Percentiles rank a stretch among this genome's conserved stretches.
Evolutionary conservation across 2,888 invertebrate genomes (phyloP).

Genomic region (Caradrina kadenii): DNA sequence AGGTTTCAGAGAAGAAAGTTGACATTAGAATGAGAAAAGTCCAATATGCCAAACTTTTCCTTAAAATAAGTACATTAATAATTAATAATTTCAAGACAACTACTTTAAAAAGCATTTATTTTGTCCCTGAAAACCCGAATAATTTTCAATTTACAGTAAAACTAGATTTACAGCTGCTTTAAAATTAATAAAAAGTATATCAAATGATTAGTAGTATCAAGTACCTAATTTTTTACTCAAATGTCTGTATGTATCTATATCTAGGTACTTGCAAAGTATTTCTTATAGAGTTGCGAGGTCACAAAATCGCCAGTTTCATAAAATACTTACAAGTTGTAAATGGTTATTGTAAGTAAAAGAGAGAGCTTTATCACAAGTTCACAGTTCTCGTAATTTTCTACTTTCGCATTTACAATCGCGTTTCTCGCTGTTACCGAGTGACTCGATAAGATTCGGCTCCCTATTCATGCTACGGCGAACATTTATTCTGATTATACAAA

Average conservation of each 20-base stretch:
- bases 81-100: too few relatives aligned
- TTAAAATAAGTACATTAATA: too few relatives aligned
- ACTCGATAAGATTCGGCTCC: conserved; percentile 52
- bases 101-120: too few relatives aligned
- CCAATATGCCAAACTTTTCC: too few relatives aligned
- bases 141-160: too few relatives aligned
- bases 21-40: neutral
- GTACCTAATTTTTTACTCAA: neutral
- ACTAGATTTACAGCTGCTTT: too few relatives aligned
- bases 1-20: neutral
- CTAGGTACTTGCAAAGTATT: neutral
- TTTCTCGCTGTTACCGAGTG: conserved; percentile 58
- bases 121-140: too few relatives aligned
- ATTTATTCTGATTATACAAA: conserved; percentile 20
- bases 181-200: too few relatives aligned
- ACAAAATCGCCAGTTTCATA: conserved; percentile 20
- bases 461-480: conserved; percentile 33
- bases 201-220: neutral
- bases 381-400: conserved; percentile 57
- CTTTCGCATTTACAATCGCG: conserved; percentile 60
- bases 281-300: conserved; percentile 17
- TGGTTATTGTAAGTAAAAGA: conserved; percentile 55
- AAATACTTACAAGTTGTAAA: conserved; percentile 54
- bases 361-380: conserved; percentile 64
- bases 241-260: neutral